Conservation (phyloP, 1,140 invertebrate species). For the Ooceraea biroi region DNA sequence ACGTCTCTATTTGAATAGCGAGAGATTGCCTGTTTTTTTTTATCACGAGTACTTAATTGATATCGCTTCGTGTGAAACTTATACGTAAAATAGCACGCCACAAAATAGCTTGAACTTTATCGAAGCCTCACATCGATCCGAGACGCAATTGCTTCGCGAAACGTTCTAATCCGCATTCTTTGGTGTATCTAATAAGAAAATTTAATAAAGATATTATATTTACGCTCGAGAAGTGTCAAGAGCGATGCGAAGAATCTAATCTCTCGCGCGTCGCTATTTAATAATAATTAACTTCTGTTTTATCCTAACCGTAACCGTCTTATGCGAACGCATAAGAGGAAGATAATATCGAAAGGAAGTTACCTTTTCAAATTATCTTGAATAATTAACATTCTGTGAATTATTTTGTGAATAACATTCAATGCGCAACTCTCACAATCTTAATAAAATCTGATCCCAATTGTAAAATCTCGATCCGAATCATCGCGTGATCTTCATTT, state of each 20-base stretch:
- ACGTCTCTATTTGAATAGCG: neutral
- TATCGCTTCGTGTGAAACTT: constrained; percentile 15
- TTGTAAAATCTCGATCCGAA: too few relatives aligned
- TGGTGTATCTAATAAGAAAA: neutral
- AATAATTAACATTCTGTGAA: too few relatives aligned
- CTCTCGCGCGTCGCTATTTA: neutral
- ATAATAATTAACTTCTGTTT: constrained; percentile 8
- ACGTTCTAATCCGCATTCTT: neutral
- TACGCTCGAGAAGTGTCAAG: constrained; percentile 12
- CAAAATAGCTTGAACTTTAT: neutral
- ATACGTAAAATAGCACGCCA: neutral
- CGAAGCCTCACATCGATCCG: neutral
- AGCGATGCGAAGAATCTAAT: neutral
- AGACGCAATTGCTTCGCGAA: neutral
- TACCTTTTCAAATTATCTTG: too few relatives aligned
- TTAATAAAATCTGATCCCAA: neutral
- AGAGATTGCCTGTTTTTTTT: neutral
- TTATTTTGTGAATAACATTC: too few relatives aligned
- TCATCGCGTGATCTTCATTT: neutral
- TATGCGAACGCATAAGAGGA: too few relatives aligned
- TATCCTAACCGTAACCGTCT: neutral
- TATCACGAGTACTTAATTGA: constrained; percentile 7
- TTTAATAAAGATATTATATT: constrained; percentile 1
- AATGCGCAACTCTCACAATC: neutral
- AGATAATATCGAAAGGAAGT: too few relatives aligned